phyloP scores from a whole-genome alignment of 2,888 invertebrate species.

The Cancer borealis region DNA sequence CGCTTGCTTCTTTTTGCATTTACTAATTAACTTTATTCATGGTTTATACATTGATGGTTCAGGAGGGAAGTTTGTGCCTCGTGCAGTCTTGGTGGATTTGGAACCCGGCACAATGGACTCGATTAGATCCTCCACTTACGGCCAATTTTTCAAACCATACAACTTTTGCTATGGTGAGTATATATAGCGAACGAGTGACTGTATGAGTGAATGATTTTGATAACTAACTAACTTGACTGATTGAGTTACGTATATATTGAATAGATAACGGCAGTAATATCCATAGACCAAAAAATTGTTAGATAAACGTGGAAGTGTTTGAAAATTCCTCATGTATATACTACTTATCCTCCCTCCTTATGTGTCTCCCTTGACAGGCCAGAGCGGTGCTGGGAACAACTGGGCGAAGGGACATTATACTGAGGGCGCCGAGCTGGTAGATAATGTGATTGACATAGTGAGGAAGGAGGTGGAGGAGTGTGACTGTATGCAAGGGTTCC shows the following conservation, averaged over 20 bases:
- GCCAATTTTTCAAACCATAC: slow-evolving; percentile 86
- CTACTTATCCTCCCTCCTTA: background rate
- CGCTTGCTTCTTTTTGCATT: too few species aligned
- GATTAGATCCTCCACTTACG: slow-evolving; percentile 94
- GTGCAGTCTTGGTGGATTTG: slow-evolving; percentile 85
- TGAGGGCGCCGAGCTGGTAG: slow-evolving; percentile 85
- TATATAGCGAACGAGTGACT: too few species aligned
- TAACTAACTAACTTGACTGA: background rate
- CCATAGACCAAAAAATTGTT: too few species aligned
- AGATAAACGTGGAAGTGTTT: background rate
- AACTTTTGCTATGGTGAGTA: slow-evolving; percentile 85
- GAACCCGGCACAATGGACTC: slow-evolving; percentile 99
- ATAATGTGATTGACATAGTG: slow-evolving; percentile 83
- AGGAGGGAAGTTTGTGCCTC: background rate
- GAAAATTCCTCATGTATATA: background rate
- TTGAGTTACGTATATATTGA: background rate
- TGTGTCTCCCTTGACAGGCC: slow-evolving; percentile 53
- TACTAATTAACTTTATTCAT: background rate
- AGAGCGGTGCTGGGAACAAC: slow-evolving; percentile 82
- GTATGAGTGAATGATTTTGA: too few species aligned
- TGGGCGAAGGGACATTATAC: slow-evolving; percentile 84
- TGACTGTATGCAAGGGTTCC: slow-evolving; percentile 95
- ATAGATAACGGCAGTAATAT: too few species aligned
- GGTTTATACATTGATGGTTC: background rate
- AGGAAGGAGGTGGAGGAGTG: slow-evolving; percentile 90